Base-by-base conservation (phyloP, 2,797 vertebrate genomes). In the Ctenochaetus hawaiiensis region DNA sequence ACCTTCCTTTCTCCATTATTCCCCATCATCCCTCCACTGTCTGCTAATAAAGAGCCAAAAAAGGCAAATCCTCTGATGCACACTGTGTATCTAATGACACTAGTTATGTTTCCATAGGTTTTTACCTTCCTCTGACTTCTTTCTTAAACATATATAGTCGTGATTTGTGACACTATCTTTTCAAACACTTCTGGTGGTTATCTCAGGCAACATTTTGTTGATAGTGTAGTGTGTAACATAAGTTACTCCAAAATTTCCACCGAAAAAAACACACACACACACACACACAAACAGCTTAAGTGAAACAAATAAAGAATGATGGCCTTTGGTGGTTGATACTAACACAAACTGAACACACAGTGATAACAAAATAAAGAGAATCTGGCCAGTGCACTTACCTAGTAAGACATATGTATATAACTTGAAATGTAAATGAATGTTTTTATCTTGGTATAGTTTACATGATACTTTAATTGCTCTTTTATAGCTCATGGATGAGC, bases 211-310 rank as follows among this genome's bases (percentile, higher is more conserved):
- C 23, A 45, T 47, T 75, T 48, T 34, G 10, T 41, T 41, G 63
- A 77, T 65, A 30, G 47, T 8, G 39, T 75, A 30, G 2, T 30
- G 26, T 62, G 61, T 52, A 61, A 53, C 39, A 62, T 1, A 39
- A 71, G 66, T 73, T 66, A 57, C 23, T 6, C 30, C 48, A 0
- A 34, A n/a, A 66, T 43, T 67, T 61, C 54, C 65, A 14, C 70
- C 75, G 61, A 78, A 26, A 64, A 78, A 26, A 68, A 69, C 13
- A 74, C 67, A 82, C 70, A 86, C 58, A 76, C 37, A 54, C 56
- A 30, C 26, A 30, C 26, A 30, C 26, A 30, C 26, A 30, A 30
- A 30, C 26, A 30, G 26, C 26, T 30, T 8, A 8, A 39, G 39
- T 39, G 39, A 39, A 30, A 39, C 10, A 39, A 8, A 10, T 39